Evolutionary conservation across 2,113 vertebrate genomes (phyloP).

Genomic region (Euleptes europaea): DNA sequence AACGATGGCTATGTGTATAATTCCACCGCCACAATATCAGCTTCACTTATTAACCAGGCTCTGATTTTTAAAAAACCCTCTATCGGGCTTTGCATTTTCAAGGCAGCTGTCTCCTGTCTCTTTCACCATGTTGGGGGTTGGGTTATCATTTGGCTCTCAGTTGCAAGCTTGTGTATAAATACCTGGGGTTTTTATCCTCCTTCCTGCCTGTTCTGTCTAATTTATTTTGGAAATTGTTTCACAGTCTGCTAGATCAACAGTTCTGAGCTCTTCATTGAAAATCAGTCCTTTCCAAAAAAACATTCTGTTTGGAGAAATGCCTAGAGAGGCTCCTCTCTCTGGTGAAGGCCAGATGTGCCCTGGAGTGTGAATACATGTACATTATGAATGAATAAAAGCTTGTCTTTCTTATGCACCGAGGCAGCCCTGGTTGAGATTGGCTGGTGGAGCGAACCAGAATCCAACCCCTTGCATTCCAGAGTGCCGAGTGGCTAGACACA

Average conservation of each 20-base stretch:
- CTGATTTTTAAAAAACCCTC: neutral
- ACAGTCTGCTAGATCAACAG: neutral
- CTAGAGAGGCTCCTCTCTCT: neutral
- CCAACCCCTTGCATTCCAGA: neutral
- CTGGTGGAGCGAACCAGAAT: neutral
- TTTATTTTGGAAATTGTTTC: neutral
- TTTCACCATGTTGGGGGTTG: neutral
- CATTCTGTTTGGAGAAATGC: neutral
- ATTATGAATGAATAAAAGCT: neutral
- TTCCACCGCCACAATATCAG: neutral
- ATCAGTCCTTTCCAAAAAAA: neutral
- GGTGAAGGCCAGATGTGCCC: neutral
- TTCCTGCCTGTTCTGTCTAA: neutral
- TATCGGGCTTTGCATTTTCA: neutral
- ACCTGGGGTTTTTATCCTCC: neutral
- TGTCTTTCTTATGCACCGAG: neutral
- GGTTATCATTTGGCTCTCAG: neutral
- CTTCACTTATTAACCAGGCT: neutral
- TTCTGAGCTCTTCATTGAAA: neutral
- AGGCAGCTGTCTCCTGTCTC: neutral
- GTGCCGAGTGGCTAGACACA: neutral
- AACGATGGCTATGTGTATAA: neutral
- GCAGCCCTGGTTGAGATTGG: neutral
- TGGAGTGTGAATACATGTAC: neutral
- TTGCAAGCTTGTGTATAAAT: neutral